Base-by-base conservation (phyloP, 2,797 vertebrate genomes). In the Xiphophorus birchmanni region DNA sequence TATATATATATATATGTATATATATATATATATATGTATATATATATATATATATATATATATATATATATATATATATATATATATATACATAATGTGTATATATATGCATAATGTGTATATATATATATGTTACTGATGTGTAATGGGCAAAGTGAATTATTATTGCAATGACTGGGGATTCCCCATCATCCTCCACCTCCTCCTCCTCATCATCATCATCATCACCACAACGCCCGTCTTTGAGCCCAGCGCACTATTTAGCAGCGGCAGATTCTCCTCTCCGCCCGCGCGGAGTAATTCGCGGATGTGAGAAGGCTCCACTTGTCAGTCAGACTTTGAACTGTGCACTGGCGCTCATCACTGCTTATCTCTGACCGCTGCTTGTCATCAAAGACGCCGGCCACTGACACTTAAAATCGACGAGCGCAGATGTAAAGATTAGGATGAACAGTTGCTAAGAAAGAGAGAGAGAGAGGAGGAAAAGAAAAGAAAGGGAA, bases 311-410 rank as follows among this genome's bases (percentile, higher is more conserved):
- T 92, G 90, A 88, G 73, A 8, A 93, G 94, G 93, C 94, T 75
- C 60, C 2, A 91, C 91, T 93, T 95, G 95, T 95, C 94, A 94
- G 93, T 94, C 93, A 95, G 92, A 93, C 94, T 95, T 95, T 95
- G 93, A 95, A 95, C 93, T 65, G 90, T 52, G 86, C 89, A 82
- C 93, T 94, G 94, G 95, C 95, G 95, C 94, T 93, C 93, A 93
- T 88, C 93, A 78, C 82, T 40, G 85, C 82, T 92, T 87, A 91
- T 91, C 92, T 88, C 81, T 72, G 88, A 48, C 84, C 86, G 83
- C 91, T 75, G 84, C 80, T 50, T 76, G 86, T 83, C 91, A 78
- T 80, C 84, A 74, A 48, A 82, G 74, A 82, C 87, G 75, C 87
- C 58, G 76, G 79, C 2, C 35, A 32, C 86, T 85, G 86, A 83